phyloP scores from a whole-genome alignment of 2,888 invertebrate genomes.

The Fragum fragum region DNA sequence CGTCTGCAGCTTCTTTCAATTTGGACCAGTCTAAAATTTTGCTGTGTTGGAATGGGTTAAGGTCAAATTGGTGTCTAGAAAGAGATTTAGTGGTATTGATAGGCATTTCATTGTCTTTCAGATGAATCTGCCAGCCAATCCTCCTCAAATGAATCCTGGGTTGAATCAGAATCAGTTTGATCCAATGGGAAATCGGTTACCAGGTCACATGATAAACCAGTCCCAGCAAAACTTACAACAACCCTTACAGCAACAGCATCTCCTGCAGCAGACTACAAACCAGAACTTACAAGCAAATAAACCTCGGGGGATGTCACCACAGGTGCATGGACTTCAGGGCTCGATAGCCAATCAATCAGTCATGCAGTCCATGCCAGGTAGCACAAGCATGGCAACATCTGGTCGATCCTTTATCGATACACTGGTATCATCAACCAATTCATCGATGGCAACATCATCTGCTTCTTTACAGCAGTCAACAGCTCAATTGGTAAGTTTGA shows the following conservation, averaged over 20 bases:
- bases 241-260: slow-evolving; percentile 37
- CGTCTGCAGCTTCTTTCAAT: too few species aligned
- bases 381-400: slow-evolving; percentile 49
- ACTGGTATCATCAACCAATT: slow-evolving; percentile 46
- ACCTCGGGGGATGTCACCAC: slow-evolving; percentile 55
- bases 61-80: too few species aligned
- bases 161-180: slow-evolving; percentile 60
- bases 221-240: slow-evolving; percentile 34
- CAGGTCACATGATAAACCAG: slow-evolving; percentile 55
- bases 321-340: slow-evolving; percentile 43
- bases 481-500: slow-evolving; percentile 54
- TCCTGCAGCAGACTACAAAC: slow-evolving; percentile 53
- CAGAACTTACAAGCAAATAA: slow-evolving; percentile 53
- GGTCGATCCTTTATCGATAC: slow-evolving; percentile 54
- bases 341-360: slow-evolving; percentile 42
- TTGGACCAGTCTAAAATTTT: too few species aligned
- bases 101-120: too few species aligned
- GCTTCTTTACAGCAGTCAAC: slow-evolving; percentile 35
- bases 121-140: slow-evolving; percentile 63
- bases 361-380: slow-evolving; percentile 50
- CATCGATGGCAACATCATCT: slow-evolving; percentile 44
- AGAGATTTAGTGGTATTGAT: too few species aligned
- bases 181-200: slow-evolving; percentile 49
- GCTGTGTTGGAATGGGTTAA: too few species aligned
- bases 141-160: slow-evolving; percentile 61